Evolutionary conservation across 2,797 vertebrate species (phyloP), one percentile per base, ranked within the genome.

Genomic region (Sebastes jordani): DNA sequence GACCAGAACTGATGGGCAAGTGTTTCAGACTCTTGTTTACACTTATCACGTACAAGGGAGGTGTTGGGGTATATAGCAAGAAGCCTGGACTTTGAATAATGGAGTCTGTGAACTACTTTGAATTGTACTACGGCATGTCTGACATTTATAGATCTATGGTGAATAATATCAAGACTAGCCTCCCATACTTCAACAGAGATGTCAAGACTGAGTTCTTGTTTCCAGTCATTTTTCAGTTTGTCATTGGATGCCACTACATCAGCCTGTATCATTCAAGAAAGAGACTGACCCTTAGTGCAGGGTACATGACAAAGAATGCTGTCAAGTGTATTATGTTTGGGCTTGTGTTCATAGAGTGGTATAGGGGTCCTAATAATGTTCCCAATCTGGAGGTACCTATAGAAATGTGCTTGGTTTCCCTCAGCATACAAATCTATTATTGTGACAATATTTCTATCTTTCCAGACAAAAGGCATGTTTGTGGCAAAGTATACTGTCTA

Each of bases 401-500:
- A 49, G 46, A 49, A 20, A 20, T 49, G 18, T 49, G 46, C 18
- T 49, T 49, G 7, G 18, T 49, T 49, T 49, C 46, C 46, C 46
- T 49, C 46, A 49, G 46, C 46, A 20, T 49, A 49, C 46, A 49
- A 49, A 0, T 49, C 46, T 0, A 49, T 49, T 49, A 49, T 8
- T 49, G 7, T 49, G 46, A 49, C 42, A 46, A 46, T 49, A 49
- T 49, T 49, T 20, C 3, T 49, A 20, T 49, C 46, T 20, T 0
- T 49, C 46, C 46, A 49, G 46, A 49, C 9, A 1, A 46, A 46
- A 46, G 18, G 46, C 46, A 49, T 7, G 46, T 20, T 49, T 49
- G 46, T 49, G 46, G 46, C 18, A 49, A 20, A 49, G 0, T 49
- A 0, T 49, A 46, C 42, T 46, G 42, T 46, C 0, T 49, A 9